Evolutionary conservation across 2,888 invertebrate genomes (phyloP), one percentile per base, ranked within the genome.

Genomic region (Endomychus coccineus): DNA sequence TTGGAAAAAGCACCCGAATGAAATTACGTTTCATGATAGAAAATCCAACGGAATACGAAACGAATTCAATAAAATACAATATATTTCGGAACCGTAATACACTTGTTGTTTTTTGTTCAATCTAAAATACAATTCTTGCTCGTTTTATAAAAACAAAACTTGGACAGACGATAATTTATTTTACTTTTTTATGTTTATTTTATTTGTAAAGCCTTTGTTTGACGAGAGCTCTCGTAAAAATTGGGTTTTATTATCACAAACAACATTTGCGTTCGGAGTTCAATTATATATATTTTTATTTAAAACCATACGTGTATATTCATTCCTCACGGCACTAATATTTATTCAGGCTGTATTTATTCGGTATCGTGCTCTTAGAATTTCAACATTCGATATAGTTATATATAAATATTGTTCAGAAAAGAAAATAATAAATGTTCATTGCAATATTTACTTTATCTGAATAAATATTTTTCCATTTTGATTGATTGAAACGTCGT

Each of bases 181-280:
- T 59, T 57, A 57, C 56, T 59, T 56, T 58, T 58, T 55, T 58
- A 50, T 57, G 56, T 57, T 56, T 58, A 56, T 57, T 58, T 56
- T 59, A 55, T 58, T 56, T 53, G 51, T 47, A 52, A 50, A 52
- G 54, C 53, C 54, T 59, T 58, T 59, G 57, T 59, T 59, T 57
- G 56, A 58, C 52, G 59, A 59, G 59, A 56, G 57, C 61, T 58
- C 61, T 61, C 58, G 61, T 61, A 63, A 64, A 64, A 64, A 63
- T 63, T 62, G 61, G 56, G 62, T 60, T 63, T 63, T 63, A 64
- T 64, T 63, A 63, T 63, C 58, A 62, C 61, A 61, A 63, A 62
- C 61, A 64, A 63, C 60, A 62, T 63, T 61, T 61, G 61, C 56
- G 58, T 60, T 56, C 59, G 54, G 53, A 55, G 56, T 61, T 61